These are phyloP conservation scores for Macrobrachium nipponense DNA, from an alignment of 1,140 invertebrate genomes.

Conservation along the genomic window DNA sequence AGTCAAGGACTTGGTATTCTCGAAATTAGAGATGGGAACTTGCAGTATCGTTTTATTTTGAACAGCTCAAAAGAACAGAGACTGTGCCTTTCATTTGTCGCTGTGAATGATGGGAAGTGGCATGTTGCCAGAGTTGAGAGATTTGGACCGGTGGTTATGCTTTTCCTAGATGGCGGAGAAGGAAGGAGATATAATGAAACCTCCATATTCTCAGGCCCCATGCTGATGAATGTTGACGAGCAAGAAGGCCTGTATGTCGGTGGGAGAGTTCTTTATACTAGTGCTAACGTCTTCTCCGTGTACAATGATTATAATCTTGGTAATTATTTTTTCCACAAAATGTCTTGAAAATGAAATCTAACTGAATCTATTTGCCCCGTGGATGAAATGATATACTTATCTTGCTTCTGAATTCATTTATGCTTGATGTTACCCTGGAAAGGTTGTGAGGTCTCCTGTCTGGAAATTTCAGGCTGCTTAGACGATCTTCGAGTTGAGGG, in stretches of 20 bases:
- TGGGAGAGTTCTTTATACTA: constrained; percentile 94
- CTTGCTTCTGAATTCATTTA: too few species aligned
- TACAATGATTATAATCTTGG: constrained; percentile 96
- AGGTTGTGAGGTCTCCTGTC: too few species aligned
- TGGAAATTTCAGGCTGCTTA: background rate
- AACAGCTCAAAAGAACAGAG: constrained; percentile 91
- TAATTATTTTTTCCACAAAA: constrained; percentile 66
- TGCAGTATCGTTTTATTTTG: constrained; percentile 91
- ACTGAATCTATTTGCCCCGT: too few species aligned
- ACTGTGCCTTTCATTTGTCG: constrained; percentile 88
- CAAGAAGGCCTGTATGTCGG: constrained; percentile 95
- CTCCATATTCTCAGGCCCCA: constrained; percentile 89
- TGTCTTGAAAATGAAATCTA: too few species aligned
- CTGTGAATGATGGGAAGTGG: constrained; percentile 97
- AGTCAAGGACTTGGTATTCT: constrained; percentile 94
- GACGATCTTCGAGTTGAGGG: constrained; percentile 19
- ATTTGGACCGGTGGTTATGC: constrained; percentile 91
- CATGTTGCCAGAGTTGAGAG: constrained; percentile 86
- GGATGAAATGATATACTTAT: too few species aligned
- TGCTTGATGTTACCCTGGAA: too few species aligned
- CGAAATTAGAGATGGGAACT: constrained; percentile 89
- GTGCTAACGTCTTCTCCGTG: constrained; percentile 90
- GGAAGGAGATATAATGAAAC: constrained; percentile 94
- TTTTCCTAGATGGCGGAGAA: constrained; percentile 95
- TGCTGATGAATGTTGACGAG: constrained; percentile 91